These are phyloP conservation scores for Heliconius hortense DNA, from an alignment of 2,888 invertebrate genomes.

Conservation along the genomic window DNA sequence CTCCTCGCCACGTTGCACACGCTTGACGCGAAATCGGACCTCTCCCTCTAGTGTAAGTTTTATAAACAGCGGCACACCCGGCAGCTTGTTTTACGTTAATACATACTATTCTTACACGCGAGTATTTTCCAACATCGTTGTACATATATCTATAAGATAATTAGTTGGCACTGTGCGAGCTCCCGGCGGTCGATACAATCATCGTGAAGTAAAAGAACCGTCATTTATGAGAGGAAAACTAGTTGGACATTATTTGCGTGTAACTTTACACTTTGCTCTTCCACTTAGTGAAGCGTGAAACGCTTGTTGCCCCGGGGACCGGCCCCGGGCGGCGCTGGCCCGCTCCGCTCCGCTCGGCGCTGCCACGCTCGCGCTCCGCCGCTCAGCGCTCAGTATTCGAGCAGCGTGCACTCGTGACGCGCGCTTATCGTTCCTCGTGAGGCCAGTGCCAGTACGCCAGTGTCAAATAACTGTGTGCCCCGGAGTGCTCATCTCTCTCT, in stretches of 20 bases:
- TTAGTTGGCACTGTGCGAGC: not conserved
- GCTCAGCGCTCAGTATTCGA: constrained; percentile 62
- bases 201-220: constrained; percentile 26
- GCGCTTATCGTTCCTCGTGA: constrained; percentile 48
- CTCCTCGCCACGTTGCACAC: constrained; percentile 55
- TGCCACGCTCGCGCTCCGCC: constrained; percentile 39
- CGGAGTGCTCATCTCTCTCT: constrained; percentile 56
- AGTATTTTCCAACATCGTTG: constrained; percentile 5
- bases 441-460: constrained; percentile 37
- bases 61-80: constrained; percentile 43
- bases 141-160: constrained; percentile 16
- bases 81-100: constrained; percentile 26
- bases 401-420: constrained; percentile 58
- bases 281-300: constrained; percentile 72
- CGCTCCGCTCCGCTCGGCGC: constrained; percentile 44
- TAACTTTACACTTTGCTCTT: constrained; percentile 70
- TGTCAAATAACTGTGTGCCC: constrained; percentile 56
- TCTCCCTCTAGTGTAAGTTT: constrained; percentile 64
- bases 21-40: constrained; percentile 52
- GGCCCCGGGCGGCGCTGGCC: constrained; percentile 52
- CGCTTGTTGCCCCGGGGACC: constrained; percentile 57
- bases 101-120: constrained; percentile 16
- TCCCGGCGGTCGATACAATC: not conserved
- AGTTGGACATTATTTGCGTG: constrained; percentile 59
- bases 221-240: constrained; percentile 40